Conservation (phyloP, 2,888 invertebrate species). For the Temnothorax ravouxi region DNA sequence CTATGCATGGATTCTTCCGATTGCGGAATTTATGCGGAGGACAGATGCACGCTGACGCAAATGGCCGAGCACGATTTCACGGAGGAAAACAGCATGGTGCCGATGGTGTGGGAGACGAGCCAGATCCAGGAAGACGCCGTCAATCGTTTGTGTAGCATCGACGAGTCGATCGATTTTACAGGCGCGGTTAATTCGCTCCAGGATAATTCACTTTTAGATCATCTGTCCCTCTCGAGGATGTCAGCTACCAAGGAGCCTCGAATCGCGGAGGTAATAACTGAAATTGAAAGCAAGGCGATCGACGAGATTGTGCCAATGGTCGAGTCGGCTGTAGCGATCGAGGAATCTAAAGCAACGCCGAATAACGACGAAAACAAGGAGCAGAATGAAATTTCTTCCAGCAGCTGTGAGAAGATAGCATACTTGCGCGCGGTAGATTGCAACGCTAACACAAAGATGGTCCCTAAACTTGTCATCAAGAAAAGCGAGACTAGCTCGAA, state of each 20-base stretch:
- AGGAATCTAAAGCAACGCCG: background rate
- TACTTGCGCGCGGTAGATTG: conserved; percentile 22
- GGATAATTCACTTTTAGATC: conserved; percentile 22
- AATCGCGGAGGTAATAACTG: background rate
- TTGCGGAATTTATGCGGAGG: conserved; percentile 38
- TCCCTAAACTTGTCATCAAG: conserved; percentile 81
- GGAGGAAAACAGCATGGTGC: conserved; percentile 44
- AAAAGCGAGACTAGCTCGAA: conserved; percentile 77
- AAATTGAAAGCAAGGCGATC: background rate
- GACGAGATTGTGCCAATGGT: background rate
- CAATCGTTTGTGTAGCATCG: conserved; percentile 34
- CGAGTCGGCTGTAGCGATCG: background rate
- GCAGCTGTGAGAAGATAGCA: conserved; percentile 12
- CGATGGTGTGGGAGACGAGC: conserved; percentile 48
- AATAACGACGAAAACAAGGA: conserved; percentile 28
- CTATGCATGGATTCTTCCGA: conserved; percentile 44
- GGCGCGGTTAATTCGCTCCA: conserved; percentile 20
- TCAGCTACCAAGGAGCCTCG: background rate
- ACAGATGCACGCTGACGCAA: conserved; percentile 11
- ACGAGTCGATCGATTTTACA: conserved; percentile 36
- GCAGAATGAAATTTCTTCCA: conserved; percentile 37
- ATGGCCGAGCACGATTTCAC: conserved; percentile 42
- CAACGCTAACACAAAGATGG: conserved; percentile 66
- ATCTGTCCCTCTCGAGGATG: conserved; percentile 30
- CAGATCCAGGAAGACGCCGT: conserved; percentile 48